Base-by-base conservation (phyloP, 2,888 invertebrate species). In the Hoplodrina ambigua region DNA sequence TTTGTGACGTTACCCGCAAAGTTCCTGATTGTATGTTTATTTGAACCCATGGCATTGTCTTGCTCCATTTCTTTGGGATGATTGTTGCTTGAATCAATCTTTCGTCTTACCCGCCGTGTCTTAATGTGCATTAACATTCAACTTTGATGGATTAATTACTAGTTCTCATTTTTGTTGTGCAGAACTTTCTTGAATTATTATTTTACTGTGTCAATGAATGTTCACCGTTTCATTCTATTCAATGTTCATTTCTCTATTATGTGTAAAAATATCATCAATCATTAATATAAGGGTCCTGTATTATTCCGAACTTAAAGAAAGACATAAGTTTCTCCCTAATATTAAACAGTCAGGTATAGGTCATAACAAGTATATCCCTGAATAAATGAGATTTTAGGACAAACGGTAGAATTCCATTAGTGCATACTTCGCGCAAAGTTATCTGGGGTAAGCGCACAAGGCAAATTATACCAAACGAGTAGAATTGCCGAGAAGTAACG, bases 1-100 rank as follows among this genome's bases (percentile, higher is more conserved):
- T 76, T 56, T 81, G 54, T 72, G 68, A 52, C n/a, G 20, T 69
- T 58, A 53, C 77, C 72, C 74, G 75, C 80, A 78, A 80, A 64
- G 57, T 44, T 50, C 80, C 79, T 58, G 46, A 62, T 70, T 80
- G 60, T 68, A 72, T 68, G 46, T 80, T 63, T 67, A 59, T 77
- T 69, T 74, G 55, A 56, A 63, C 57, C 72, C 72, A 54, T 78
- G 54, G 41, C 63, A 59, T 61, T 62, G 70, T 67, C 80, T 63
- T 71, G 63, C 57, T 70, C 65, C n/a, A 73, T 73, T 70, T 50
- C 50, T 64, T 73, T 78, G 50, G 74, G 30, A 73, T 67, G 55
- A 63, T 50, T 78, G 46, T 67, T 74, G 78, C 74, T 78, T 80
- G 60, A 68, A 33, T 69, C 55, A 57, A 74, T 49, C 54, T 59